Percentiles rank a stretch among this genome's conserved stretches.
These are phyloP conservation scores for Lithophane ornitopus DNA, from an alignment of 2,888 invertebrate species.

Conservation along the genomic window DNA sequence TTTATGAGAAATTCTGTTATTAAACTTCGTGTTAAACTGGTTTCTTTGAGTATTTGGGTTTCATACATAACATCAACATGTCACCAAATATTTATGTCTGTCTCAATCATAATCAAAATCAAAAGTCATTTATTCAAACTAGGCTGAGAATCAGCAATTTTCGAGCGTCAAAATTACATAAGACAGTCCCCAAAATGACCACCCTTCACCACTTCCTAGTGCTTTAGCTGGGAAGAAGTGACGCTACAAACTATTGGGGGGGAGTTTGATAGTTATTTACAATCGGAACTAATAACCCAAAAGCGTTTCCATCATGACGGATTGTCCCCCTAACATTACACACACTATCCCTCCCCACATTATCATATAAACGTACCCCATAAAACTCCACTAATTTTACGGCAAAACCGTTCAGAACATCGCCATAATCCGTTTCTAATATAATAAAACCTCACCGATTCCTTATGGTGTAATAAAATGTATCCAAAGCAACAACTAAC, in stretches of 20 bases:
- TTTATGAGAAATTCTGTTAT: neutral
- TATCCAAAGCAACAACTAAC: conserved; percentile 59
- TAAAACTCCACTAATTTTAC: conserved; percentile 59
- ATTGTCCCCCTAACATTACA: neutral
- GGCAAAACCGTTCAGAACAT: conserved; percentile 51
- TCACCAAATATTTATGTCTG: neutral
- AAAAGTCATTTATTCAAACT: too few species aligned
- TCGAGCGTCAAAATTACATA: too few species aligned
- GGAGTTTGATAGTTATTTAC: too few species aligned
- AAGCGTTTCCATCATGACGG: neutral
- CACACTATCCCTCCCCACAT: conserved; percentile 14
- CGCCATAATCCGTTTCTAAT: conserved; percentile 54
- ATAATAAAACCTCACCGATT: conserved; percentile 53
- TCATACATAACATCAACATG: neutral
- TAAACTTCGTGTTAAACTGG: neutral
- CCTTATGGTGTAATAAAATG: conserved; percentile 56
- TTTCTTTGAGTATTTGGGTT: neutral
- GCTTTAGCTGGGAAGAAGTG: too few species aligned
- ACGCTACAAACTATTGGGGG: too few species aligned
- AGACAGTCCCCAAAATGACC: too few species aligned
- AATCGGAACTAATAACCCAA: neutral
- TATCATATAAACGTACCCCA: conserved; percentile 47
- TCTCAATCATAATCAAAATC: too few species aligned
- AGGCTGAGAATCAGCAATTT: too few species aligned
- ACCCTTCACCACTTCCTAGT: too few species aligned